These are phyloP conservation scores for Grantiella picta DNA, from an alignment of 2,113 vertebrate genomes.

Conservation along the genomic window DNA sequence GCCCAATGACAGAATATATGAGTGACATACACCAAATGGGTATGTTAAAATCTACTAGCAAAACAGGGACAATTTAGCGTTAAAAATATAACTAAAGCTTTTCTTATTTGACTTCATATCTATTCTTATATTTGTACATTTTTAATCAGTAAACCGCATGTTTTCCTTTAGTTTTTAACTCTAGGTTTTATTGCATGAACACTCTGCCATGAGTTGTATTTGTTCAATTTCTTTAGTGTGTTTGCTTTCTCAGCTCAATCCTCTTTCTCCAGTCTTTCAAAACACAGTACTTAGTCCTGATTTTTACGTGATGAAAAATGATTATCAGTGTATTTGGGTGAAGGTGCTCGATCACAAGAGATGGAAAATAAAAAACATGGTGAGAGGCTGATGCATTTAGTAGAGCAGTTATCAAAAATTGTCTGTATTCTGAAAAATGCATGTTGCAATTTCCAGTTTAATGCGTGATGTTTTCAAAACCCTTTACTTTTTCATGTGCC, in stretches of 20 bases:
- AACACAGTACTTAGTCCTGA: neutral
- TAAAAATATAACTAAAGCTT: neutral
- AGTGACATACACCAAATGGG: fast-evolving
- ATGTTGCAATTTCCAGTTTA: neutral
- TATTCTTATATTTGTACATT: neutral
- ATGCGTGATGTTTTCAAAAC: neutral
- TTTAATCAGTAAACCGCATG: neutral
- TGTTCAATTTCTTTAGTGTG: neutral
- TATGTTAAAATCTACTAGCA: neutral
- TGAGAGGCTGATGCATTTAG: neutral
- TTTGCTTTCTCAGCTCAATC: neutral
- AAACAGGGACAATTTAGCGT: neutral
- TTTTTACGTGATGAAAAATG: neutral
- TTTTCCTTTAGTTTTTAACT: neutral
- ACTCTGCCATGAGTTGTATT: neutral
- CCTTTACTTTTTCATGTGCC: neutral
- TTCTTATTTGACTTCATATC: neutral
- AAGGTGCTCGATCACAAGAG: neutral
- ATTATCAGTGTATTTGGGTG: neutral
- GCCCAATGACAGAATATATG: neutral
- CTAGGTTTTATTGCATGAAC: neutral
- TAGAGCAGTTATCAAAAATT: neutral
- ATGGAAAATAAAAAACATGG: neutral
- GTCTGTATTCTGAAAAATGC: neutral
- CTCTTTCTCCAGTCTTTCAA: neutral